Base-by-base conservation (phyloP, 2,888 invertebrate genomes). In the Synanthedon formicaeformis region DNA sequence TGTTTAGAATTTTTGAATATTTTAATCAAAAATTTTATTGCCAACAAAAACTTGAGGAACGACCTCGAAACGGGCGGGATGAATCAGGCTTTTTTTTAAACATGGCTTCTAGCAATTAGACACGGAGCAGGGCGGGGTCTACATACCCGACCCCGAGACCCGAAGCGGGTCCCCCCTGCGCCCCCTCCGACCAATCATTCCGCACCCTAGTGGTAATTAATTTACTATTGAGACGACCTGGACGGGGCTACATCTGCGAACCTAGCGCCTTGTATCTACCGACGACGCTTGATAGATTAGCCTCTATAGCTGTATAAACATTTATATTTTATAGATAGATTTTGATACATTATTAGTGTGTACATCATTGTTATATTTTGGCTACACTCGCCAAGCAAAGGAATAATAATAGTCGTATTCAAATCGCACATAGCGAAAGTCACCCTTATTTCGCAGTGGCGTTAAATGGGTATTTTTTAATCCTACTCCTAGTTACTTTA, bases 171-270 rank as follows among this genome's bases (percentile, higher is more conserved):
- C 63, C 59, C 59, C 57, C 53, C 64, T 58, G 59, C 58, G 55
- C 56, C 54, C 59, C 57, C 59, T 50, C 60, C 68, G 71, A 78
- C 78, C 76, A 78, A 78, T 78, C 78, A 74, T 67, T 60, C 66
- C 67, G 62, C 72, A 71, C 71, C 68, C 66, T 60, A 61, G 56
- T 57, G 61, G 61, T 73, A 76, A 81, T 81, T 80, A 76, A 78
- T 78, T 78, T 71, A 67, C 62, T 64, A 70, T 66, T 63, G 65
- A 63, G 60, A 56, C 60, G 52, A 51, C 58, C 58, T 56, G 50
- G 54, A 53, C 56, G 12, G 41, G 45, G 49, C 48, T 53, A 45
- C 45, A 45, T 45, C 6, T 12, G 45, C 14, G 45, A 14, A 45
- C 13, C 45, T 45, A 45, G 12, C 13, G n/a, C 45, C 45, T 45